These are phyloP conservation scores for Drosophila multiciliata DNA, from an alignment of 2,888 invertebrate genomes.

Conservation along the genomic window DNA sequence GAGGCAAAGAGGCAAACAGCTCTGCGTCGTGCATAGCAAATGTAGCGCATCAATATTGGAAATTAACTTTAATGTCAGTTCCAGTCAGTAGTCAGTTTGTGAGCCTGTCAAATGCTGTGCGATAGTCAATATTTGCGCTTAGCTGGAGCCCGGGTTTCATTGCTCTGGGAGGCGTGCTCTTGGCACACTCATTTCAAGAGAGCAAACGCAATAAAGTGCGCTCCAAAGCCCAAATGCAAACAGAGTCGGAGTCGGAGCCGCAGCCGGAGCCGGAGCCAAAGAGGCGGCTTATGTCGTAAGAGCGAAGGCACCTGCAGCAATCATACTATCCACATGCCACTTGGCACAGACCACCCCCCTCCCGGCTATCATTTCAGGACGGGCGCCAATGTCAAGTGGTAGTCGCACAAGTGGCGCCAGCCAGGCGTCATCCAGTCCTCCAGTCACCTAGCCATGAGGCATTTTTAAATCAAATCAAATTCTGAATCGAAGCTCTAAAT, in stretches of 20 bases:
- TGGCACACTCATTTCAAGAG: constrained; percentile 57
- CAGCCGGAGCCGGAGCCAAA: constrained; percentile 11
- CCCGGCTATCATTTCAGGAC: constrained; percentile 3
- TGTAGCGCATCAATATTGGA: constrained; percentile 46
- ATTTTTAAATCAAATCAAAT: constrained; percentile 49
- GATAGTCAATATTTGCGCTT: constrained; percentile 54
- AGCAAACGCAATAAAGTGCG: constrained; percentile 60
- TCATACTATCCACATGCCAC: not conserved
- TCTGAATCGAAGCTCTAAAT: constrained; percentile 40
- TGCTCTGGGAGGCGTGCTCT: constrained; percentile 48
- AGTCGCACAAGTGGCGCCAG: constrained; percentile 34
- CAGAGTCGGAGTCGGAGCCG: constrained; percentile 27
- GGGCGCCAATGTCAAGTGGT: constrained; percentile 50
- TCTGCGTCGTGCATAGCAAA: constrained; percentile 40
- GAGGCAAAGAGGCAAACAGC: not conserved
- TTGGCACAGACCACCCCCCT: not conserved
- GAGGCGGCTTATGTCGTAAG: constrained; percentile 19
- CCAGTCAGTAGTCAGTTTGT: constrained; percentile 6
- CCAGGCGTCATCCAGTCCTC: constrained; percentile 5
- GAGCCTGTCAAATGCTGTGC: constrained; percentile 36
- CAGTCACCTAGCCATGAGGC: not conserved
- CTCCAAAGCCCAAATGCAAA: constrained; percentile 58
- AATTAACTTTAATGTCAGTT: constrained; percentile 45
- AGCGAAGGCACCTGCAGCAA: constrained; percentile 19
- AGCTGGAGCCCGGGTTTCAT: constrained; percentile 21